Evolutionary conservation across 92 coral and sea anemone species (phyloP).

Genomic region (Paramuricea clavata): DNA sequence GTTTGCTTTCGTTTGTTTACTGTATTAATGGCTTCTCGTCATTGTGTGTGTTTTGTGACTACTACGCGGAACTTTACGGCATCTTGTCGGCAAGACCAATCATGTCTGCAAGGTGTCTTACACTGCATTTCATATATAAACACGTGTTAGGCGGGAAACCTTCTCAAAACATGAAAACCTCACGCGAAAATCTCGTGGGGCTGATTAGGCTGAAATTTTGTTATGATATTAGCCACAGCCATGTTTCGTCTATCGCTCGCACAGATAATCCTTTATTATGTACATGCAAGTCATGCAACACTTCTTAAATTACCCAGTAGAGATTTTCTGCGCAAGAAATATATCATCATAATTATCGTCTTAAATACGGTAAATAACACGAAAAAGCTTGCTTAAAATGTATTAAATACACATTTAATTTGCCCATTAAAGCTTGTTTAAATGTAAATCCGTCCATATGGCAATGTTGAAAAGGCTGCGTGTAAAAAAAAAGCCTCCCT

Average conservation of each 20-base stretch:
- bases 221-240: neutral
- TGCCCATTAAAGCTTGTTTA: slow-evolving; percentile 18
- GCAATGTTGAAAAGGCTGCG: neutral
- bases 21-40: slow-evolving; percentile 12
- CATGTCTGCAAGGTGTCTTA: slow-evolving; percentile 1
- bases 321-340: neutral
- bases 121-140: neutral
- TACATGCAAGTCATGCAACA: no score
- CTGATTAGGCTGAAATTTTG: neutral
- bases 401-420: neutral
- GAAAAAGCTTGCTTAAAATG: neutral
- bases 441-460: slow-evolving; percentile 22
- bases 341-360: neutral
- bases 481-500: neutral
- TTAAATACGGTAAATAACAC: slow-evolving; percentile 2
- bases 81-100: neutral
- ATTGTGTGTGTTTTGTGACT: neutral
- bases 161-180: neutral
- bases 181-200: neutral
- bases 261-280: slow-evolving; percentile 7
- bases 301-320: slow-evolving; percentile 13
- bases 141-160: slow-evolving; percentile 10
- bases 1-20: slow-evolving; percentile 39
- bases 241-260: slow-evolving; percentile 6
- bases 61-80: neutral